A percentile compares a stretch with the other conserved stretches of the same genome.
Evolutionary conservation across 2,797 vertebrate species (phyloP).

Genomic region (Fringilla coelebs): DNA sequence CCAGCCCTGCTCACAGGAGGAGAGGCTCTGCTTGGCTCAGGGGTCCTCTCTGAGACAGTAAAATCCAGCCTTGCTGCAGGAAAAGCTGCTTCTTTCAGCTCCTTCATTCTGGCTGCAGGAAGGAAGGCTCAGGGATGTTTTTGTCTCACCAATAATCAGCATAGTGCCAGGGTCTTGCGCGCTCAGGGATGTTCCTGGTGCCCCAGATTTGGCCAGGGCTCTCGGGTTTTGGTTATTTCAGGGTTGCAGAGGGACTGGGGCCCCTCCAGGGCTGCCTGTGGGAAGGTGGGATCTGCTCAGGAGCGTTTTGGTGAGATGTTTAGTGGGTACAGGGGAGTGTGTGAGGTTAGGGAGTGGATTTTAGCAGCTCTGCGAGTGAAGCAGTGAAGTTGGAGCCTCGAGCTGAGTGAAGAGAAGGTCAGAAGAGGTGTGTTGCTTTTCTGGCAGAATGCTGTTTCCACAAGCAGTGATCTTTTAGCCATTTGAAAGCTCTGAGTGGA

Average conservation of each 20-base stretch:
- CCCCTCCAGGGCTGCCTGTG: background rate
- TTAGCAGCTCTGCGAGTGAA: background rate
- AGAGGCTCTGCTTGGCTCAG: background rate
- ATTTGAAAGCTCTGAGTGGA: conserved; percentile 22
- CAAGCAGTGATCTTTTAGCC: conserved; percentile 57
- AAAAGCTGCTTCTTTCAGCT: background rate
- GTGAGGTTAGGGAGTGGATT: background rate
- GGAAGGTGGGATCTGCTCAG: background rate
- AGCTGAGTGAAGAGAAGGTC: conserved; percentile 17
- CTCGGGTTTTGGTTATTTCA: background rate
- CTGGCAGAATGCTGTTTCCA: background rate
- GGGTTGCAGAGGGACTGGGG: background rate
- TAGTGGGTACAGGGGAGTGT: background rate
- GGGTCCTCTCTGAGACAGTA: background rate
- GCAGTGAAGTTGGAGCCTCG: background rate
- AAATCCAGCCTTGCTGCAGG: background rate
- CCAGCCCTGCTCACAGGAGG: background rate
- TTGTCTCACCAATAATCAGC: background rate
- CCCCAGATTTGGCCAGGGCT: background rate
- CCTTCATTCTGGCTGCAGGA: background rate
- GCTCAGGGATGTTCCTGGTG: background rate
- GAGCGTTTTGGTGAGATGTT: background rate
- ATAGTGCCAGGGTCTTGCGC: fast-evolving
- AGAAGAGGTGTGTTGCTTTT: background rate
- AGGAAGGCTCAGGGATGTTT: background rate